Percentiles rank a stretch among this genome's conserved stretches.
Evolutionary conservation across 2,113 vertebrate species (phyloP).

Genomic region (Vulpes lagopus): DNA sequence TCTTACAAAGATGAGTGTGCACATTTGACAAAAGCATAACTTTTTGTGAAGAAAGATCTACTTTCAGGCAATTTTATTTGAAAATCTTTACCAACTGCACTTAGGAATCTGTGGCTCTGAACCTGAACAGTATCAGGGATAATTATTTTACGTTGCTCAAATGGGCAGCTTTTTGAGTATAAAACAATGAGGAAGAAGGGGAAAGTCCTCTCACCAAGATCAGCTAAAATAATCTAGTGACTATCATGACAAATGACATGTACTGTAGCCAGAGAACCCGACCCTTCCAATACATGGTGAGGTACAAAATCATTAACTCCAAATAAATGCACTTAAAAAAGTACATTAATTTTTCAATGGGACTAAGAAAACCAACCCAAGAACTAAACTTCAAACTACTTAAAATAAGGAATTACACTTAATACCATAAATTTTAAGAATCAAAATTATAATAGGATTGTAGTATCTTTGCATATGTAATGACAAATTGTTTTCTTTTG

Average conservation of each 20-base stretch:
- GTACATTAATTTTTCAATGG: neutral
- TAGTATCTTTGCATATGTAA: slow-evolving; percentile 49
- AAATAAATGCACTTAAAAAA: neutral
- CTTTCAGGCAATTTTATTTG: neutral
- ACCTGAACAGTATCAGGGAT: neutral
- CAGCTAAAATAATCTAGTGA: neutral
- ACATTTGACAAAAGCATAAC: neutral
- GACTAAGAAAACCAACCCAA: slow-evolving; percentile 35
- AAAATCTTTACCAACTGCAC: neutral
- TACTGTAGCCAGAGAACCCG: neutral
- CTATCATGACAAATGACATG: neutral
- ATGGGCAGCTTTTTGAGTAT: neutral
- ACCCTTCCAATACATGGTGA: neutral
- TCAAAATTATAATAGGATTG: neutral
- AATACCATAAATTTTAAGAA: neutral
- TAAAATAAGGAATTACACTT: slow-evolving; percentile 27
- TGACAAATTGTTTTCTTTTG: slow-evolving; percentile 60
- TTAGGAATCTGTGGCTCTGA: slow-evolving; percentile 2
- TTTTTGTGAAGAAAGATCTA: slow-evolving; percentile 45
- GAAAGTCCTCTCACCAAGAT: neutral
- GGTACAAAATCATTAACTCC: neutral
- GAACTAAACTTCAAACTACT: slow-evolving; percentile 31
- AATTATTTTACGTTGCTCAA: neutral
- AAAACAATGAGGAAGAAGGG: neutral
- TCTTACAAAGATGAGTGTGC: neutral